Conservation (phyloP, 2,113 vertebrate species). For the Ammospiza nelsoni region DNA sequence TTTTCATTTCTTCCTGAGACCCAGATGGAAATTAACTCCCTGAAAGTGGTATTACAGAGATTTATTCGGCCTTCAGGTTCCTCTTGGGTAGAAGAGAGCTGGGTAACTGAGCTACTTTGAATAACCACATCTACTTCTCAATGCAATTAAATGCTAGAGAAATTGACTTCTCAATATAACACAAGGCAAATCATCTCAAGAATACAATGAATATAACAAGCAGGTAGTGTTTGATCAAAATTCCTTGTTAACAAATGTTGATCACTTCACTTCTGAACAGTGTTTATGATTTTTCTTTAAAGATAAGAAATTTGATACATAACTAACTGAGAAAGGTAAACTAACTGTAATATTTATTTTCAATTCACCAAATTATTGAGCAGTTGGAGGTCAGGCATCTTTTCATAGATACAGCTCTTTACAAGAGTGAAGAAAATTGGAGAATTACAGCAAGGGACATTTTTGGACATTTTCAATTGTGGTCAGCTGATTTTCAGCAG, state of each 20-base stretch:
- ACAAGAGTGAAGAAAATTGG: background rate
- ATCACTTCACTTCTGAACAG: background rate
- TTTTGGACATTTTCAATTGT: background rate
- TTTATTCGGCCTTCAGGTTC: background rate
- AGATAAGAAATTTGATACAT: background rate
- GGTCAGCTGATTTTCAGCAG: background rate
- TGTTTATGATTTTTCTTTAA: background rate
- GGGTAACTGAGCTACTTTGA: background rate
- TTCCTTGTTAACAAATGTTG: background rate
- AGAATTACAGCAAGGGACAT: conserved; percentile 9
- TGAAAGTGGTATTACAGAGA: background rate
- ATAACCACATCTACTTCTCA: background rate
- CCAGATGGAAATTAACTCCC: background rate
- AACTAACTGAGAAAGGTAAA: background rate
- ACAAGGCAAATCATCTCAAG: background rate
- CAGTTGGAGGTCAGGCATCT: background rate
- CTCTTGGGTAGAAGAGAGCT: background rate
- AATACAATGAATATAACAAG: background rate
- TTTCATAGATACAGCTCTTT: background rate
- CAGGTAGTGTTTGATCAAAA: background rate
- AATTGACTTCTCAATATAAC: background rate
- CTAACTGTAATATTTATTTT: background rate
- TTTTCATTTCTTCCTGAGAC: background rate
- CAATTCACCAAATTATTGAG: background rate
- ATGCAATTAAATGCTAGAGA: background rate